Evolutionary conservation across 2,113 vertebrate species (phyloP), one percentile per base, ranked within the genome.

Genomic region (Istiophorus platypterus): DNA sequence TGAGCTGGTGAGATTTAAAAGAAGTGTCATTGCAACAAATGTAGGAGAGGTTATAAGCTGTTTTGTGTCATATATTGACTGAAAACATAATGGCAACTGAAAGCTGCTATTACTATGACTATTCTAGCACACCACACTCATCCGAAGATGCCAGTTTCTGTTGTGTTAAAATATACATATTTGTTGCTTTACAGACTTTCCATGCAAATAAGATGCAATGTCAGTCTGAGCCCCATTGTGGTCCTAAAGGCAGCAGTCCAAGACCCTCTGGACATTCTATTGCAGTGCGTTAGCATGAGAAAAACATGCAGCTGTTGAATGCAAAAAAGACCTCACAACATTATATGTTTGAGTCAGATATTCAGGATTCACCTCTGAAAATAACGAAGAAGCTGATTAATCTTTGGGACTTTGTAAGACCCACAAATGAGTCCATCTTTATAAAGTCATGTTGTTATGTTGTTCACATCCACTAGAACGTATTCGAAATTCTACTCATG

Each of bases 221-320:
- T 61, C 31, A 49, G 70, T 51, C 29, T 27, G 56, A 77, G 27
- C 20, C 4, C 20, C 45, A 57, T 20, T 42, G 39, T 13, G 22
- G 24, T 26, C 24, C 2, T 10, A 57, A 56, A 58, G 34, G 58
- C 26, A 62, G 26, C 27, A 11, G 27, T 51, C 61, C 54, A 31
- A 67, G 1, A 66, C 61, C 2, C 59, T 39, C 1, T 39, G 66
- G 24, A 41, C 56, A 37, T 64, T 76, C 10, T 68, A 11, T 11
- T n/a, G 51, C 42, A 74, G 37, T 56, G 52, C 15, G 45, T 82
- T 76, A 82, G 70, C 24, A 22, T 42, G 39, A 84, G n/a, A 54
- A 78, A 75, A 59, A 34, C 18, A 11, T 31, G 39, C 68, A 86
- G 80, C 77, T 84, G 76, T 22, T 80, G 34, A 34, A 79, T 20